Base-by-base conservation (phyloP, 92 coral and sea anemone species). In the Palythoa heliodiscus region DNA sequence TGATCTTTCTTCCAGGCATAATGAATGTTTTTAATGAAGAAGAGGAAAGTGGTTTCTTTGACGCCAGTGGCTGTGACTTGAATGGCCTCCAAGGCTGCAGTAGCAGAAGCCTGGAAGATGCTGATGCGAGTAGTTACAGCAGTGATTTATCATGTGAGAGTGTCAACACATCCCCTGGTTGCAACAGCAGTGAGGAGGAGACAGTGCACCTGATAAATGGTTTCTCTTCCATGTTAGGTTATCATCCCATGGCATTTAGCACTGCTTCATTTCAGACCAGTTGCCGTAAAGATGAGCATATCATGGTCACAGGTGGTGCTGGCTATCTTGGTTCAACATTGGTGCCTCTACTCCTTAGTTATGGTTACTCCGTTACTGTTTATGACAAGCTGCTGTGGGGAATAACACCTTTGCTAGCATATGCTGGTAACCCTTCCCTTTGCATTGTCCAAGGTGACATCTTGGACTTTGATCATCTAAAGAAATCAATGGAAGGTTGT, bases 301-400 rank as follows among this genome's bases (percentile, higher is more conserved):
- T 95, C 47, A 38, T 95, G 71, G 88, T 95, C 15, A 95, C 98
- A 0, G 98, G 98, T 11, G 98, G 98, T 17, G 98, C 98, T 53
- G 98, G 98, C 38, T 95, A 93, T 82, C 95, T 95, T 61, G 98
- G 98, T 25, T 83, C 95, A 61, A 90, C 97, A 20, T 48, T 95
- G 86, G 97, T 95, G n/a, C 98, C 98, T 16, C 77, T 95, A 77
- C 83, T 95, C 58, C 93, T 95, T 74, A 83, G 67, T 29, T 72
- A 84, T 8, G 98, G 97, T 22, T 91, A 92, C 68, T 80, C 76
- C 39, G 94, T 95, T 47, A 87, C 90, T 1, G 94, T 95, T 61
- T 95, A 92, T 39, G 98, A 95, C 78, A 87, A 86, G 82, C 89
- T 95, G 37, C 43, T 90, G 69, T 95, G 98, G 98, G 98, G 98